Conservation (phyloP, 2,113 vertebrate genomes). For the Neolamprologus modestus region DNA sequence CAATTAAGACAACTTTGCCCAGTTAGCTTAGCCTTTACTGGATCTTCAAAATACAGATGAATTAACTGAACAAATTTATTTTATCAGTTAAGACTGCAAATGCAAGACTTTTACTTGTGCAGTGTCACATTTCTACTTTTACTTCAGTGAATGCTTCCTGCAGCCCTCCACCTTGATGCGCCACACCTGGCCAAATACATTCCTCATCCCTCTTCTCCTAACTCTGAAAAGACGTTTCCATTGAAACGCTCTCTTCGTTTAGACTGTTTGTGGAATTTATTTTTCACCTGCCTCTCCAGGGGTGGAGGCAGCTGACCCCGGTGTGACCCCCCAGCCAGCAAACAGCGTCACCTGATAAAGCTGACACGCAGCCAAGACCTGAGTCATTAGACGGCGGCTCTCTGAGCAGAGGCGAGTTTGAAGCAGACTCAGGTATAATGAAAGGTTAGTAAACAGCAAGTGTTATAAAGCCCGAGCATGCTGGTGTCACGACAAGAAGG, state of each 20-base stretch:
- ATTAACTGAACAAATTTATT: not conserved
- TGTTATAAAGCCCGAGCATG: slow-evolving; percentile 57
- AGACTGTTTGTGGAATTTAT: slow-evolving; percentile 62
- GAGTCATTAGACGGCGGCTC: slow-evolving; percentile 76
- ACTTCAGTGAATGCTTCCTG: not conserved
- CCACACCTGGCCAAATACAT: slow-evolving; percentile 74
- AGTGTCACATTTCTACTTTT: not conserved
- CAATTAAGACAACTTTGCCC: not conserved
- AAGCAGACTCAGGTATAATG: slow-evolving; percentile 48
- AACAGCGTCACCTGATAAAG: slow-evolving; percentile 81
- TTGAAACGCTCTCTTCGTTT: slow-evolving; percentile 40
- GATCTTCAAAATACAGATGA: not conserved
- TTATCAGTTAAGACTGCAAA: not conserved
- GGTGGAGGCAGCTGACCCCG: slow-evolving; percentile 56
- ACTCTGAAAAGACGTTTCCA: slow-evolving; percentile 41
- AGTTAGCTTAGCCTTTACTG: not conserved
- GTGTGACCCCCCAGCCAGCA: slow-evolving; percentile 76
- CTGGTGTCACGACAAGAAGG: slow-evolving; percentile 34
- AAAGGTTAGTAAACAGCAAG: slow-evolving; percentile 61
- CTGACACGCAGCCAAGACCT: slow-evolving; percentile 77
- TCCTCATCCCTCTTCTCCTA: slow-evolving; percentile 58
- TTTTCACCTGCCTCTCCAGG: slow-evolving; percentile 32
- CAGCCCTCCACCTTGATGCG: slow-evolving; percentile 25
- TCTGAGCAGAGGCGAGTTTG: slow-evolving; percentile 43
- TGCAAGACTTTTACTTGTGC: not conserved